Conservation (phyloP, 2,113 vertebrate species). For the Ammodytes dubius region DNA sequence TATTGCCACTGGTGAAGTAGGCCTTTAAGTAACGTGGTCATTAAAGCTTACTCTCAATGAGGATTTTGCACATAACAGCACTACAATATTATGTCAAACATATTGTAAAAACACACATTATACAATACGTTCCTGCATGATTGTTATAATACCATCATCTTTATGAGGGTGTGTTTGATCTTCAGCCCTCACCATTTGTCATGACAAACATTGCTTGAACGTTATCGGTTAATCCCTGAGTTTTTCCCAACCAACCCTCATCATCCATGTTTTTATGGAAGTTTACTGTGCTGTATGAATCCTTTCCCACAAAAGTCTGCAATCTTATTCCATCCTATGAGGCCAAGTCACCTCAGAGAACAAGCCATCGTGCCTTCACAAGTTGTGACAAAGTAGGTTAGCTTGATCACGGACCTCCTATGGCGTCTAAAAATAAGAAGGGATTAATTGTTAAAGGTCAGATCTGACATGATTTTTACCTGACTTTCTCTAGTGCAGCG, state of each 20-base stretch:
- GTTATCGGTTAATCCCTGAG: constrained; percentile 17
- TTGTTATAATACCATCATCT: constrained; percentile 41
- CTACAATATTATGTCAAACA: not conserved
- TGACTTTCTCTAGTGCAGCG: constrained; percentile 69
- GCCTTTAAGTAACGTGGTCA: not conserved
- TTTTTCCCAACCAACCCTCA: constrained; percentile 5
- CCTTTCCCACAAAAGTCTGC: not conserved
- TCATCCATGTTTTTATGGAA: constrained; percentile 12
- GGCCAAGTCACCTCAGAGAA: constrained; percentile 15
- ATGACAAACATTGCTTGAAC: constrained; percentile 30
- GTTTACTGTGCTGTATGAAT: constrained; percentile 2
- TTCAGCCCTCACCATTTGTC: constrained; percentile 17
- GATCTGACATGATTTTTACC: constrained; percentile 82
- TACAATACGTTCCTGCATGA: constrained; percentile 37
- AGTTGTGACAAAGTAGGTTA: constrained; percentile 74
- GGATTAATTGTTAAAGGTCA: constrained; percentile 85
- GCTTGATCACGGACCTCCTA: constrained; percentile 57
- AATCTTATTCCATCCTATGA: constrained; percentile 17
- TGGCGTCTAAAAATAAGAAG: constrained; percentile 81
- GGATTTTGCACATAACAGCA: not conserved
- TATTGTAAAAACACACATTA: not conserved
- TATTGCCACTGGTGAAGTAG: too few relatives aligned
- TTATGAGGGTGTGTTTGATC: constrained; percentile 39
- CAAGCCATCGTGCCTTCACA: constrained; percentile 45
- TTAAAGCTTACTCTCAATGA: not conserved